A percentile compares a stretch with the other conserved stretches of the same genome.
Conservation (phyloP, 2,888 invertebrate species). For the Uloborus plumipes region DNA sequence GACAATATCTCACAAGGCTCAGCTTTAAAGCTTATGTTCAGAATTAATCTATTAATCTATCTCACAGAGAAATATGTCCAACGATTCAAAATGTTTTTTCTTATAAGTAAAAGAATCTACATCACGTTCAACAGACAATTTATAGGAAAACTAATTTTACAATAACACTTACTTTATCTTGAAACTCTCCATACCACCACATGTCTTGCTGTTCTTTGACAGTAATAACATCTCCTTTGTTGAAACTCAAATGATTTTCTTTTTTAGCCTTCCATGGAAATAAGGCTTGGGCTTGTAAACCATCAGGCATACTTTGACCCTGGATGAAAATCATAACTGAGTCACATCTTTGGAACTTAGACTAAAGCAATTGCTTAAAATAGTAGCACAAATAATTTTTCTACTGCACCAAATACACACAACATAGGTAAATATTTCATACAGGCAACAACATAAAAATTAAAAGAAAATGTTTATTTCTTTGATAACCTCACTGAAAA, state of each 20-base stretch:
- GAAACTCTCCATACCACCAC: conserved; percentile 78
- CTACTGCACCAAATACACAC: no score
- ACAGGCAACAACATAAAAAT: no score
- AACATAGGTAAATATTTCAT: no score
- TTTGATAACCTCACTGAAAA: no score
- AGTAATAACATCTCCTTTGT: conserved; percentile 76
- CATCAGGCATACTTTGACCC: conserved; percentile 71
- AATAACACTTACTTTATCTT: conserved; percentile 70
- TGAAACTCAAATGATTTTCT: conserved; percentile 77
- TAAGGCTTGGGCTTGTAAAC: conserved; percentile 74
- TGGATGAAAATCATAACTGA: conserved; percentile 40
- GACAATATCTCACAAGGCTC: no score
- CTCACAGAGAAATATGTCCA: no score
- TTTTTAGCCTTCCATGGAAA: conserved; percentile 77
- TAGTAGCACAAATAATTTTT: no score
- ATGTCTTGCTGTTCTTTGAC: conserved; percentile 77
- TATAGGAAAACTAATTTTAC: neutral
- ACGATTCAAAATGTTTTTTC: no score
- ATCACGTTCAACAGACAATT: neutral
- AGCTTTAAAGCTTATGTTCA: no score
- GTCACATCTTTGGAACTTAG: no score
- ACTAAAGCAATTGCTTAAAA: no score
- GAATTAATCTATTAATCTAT: neutral
- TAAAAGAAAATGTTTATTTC: no score
- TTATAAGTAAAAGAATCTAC: neutral